Evolutionary conservation across 1,140 invertebrate species (phyloP), one percentile per base, ranked within the genome.

Genomic region (Adoxophyes honmai): DNA sequence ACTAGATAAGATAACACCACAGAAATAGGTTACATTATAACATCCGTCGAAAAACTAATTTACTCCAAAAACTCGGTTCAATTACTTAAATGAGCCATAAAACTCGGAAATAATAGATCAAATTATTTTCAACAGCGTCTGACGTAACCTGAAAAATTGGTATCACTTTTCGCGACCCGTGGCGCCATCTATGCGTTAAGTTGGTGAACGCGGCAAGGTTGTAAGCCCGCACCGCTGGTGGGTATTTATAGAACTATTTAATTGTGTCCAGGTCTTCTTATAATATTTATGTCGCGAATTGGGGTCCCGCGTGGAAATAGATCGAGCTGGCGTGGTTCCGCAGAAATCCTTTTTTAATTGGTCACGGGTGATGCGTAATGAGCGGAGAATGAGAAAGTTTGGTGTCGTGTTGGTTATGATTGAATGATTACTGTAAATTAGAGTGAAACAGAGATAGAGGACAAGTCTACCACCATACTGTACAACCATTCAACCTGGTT

Each of bases 131-230:
- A 57, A 55, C 15, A 6, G 4, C 16, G 28, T 34, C 14, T 61
- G 55, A 67, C 63, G 55, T 68, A 68, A 73, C 55, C 75, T 79
- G 76, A 75, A 79, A 75, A 68, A n/a, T 28, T 28, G 10, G 33
- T 57, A 35, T 33, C 37, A 18, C n/a, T 36, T 73, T 75, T 78
- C 42, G 70, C 6, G 10, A 75, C 82, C 0, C 0, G 48, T 69
- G 65, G 52, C 74, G 78, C 82, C 82, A 86, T 86, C 82, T 86
- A 64, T 55, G 37, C 48, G 15, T 34, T 80, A 86, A 86, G 77
- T 86, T 86, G 80, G 78, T 42, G 66, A 67, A 65, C 55, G 10
- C 34, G 44, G 44, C 76, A 75, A 81, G 74, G 75, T 75, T 72
- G 72, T 68, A 70, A 62, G 63, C 63, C 71, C 63, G 39, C 55